These are phyloP conservation scores for Bergia puertoricense DNA, from an alignment of 92 coral and sea anemone genomes.

Conservation along the genomic window DNA sequence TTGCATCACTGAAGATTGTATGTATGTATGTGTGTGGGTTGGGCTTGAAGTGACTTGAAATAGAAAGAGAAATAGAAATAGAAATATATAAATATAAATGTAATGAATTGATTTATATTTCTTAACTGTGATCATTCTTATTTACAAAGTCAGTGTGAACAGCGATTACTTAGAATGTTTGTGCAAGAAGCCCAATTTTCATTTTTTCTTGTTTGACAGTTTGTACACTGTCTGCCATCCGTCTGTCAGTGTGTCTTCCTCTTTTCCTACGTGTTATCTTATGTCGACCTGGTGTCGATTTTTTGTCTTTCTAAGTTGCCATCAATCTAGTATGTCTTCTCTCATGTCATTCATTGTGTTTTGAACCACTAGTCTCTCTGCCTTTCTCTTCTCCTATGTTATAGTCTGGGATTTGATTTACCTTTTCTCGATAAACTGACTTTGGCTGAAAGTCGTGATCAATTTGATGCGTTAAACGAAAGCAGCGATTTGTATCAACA, in stretches of 20 bases:
- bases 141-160: neutral
- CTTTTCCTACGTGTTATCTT: neutral
- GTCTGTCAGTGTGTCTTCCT: neutral
- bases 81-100: neutral
- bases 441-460: neutral
- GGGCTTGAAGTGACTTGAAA: neutral
- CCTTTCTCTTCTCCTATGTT: neutral
- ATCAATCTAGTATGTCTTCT: neutral
- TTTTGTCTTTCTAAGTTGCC: neutral
- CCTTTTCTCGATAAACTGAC: neutral
- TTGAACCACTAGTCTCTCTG: neutral
- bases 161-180: neutral
- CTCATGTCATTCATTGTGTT: neutral
- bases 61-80: too few relatives aligned
- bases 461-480: neutral
- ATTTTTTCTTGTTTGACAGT: neutral
- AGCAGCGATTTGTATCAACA: neutral
- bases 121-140: neutral
- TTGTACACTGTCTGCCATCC: neutral
- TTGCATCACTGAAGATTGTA: neutral
- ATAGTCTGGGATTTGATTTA: neutral
- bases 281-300: neutral
- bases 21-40: neutral
- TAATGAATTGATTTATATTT: neutral
- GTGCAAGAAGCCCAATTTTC: neutral